phyloP scores from a whole-genome alignment of 2,113 vertebrate genomes.

The Pollachius pollachius region DNA sequence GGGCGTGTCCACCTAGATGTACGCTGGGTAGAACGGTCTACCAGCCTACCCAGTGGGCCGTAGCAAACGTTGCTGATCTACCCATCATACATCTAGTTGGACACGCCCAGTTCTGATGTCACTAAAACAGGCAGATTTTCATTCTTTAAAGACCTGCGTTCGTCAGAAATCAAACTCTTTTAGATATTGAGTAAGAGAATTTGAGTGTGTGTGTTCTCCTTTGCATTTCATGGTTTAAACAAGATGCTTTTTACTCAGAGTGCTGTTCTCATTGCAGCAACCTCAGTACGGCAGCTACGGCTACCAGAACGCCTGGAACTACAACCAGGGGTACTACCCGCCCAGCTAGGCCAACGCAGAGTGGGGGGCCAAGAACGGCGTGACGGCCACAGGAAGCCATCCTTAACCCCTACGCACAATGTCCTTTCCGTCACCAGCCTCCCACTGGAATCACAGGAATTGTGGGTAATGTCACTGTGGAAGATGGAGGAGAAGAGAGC shows the following conservation, averaged over 20 bases:
- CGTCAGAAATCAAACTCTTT: too few species aligned
- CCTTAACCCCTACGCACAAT: not conserved
- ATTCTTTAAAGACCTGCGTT: too few species aligned
- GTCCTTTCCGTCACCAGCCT: constrained; percentile 29
- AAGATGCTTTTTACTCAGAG: not conserved
- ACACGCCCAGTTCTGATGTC: too few species aligned
- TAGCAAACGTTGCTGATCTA: too few species aligned
- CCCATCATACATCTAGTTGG: too few species aligned
- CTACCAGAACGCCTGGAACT: constrained; percentile 78
- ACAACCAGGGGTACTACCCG: constrained; percentile 78
- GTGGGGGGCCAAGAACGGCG: constrained; percentile 6
- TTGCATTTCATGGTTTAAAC: too few species aligned
- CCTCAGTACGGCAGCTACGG: constrained; percentile 74
- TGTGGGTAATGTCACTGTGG: not conserved
- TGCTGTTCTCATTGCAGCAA: constrained; percentile 51
- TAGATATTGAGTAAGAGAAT: too few species aligned
- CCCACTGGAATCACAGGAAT: not conserved
- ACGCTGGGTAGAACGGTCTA: too few species aligned
- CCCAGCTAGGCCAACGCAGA: constrained; percentile 60
- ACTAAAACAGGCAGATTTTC: too few species aligned
- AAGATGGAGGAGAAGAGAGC: constrained; percentile 16
- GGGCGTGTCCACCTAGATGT: too few species aligned
- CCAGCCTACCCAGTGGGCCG: too few species aligned
- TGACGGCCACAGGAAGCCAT: not conserved
- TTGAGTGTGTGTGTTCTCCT: too few species aligned